Conservation (phyloP, 2,113 vertebrate species). For the Hippocampus zosterae region DNA sequence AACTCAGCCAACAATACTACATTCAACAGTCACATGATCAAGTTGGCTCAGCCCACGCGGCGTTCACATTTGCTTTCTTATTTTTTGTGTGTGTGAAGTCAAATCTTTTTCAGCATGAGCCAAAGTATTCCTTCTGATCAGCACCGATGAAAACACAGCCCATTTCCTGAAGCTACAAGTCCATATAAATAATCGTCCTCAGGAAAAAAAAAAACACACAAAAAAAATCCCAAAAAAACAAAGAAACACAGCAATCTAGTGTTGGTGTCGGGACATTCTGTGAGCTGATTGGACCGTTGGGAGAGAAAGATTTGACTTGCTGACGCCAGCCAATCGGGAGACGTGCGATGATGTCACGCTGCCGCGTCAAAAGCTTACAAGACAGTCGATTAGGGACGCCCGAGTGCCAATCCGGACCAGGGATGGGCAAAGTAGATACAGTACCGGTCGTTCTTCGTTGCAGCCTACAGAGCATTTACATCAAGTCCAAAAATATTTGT, state of each 20-base stretch:
- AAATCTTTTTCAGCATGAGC: constrained; percentile 2
- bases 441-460: background rate
- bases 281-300: constrained; percentile 10
- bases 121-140: constrained; percentile 1
- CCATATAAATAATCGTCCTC: constrained; percentile 8
- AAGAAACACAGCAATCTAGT: constrained; percentile 1
- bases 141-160: constrained; percentile 1
- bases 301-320: too few species aligned
- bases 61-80: background rate
- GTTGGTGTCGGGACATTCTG: constrained; percentile 7
- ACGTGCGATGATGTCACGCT: background rate
- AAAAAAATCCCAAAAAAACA: background rate
- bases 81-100: background rate
- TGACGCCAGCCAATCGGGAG: background rate
- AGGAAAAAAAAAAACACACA: background rate
- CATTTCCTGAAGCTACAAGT: constrained; percentile 7
- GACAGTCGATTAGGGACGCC: background rate
- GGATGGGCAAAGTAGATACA: background rate
- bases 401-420: background rate
- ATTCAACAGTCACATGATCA: constrained; percentile 15
- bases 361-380: background rate
- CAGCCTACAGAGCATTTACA: background rate
- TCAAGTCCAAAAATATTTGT: background rate
- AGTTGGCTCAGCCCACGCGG: constrained; percentile 1
- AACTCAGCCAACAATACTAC: constrained; percentile 9